These are phyloP conservation scores for Drosophila eohydei DNA, from an alignment of 2,888 invertebrate genomes.

Conservation along the genomic window DNA sequence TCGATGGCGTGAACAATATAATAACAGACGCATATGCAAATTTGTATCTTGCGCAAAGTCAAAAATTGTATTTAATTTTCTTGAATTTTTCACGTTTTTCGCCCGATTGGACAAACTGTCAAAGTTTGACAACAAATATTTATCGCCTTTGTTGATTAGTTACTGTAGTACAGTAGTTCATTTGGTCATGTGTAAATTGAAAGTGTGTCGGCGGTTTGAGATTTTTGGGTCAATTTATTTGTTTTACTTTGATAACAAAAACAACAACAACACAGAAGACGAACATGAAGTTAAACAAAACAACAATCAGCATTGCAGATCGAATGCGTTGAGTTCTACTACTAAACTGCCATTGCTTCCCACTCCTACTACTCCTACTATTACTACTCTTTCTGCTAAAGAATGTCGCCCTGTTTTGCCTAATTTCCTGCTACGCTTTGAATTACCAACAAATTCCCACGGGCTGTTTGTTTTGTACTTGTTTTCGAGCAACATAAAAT, in stretches of 20 bases:
- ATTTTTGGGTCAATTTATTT: constrained; percentile 45
- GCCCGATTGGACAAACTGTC: not conserved
- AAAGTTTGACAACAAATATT: not conserved
- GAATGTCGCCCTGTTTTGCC: constrained; percentile 34
- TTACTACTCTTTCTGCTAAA: constrained; percentile 7
- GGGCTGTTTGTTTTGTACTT: constrained; percentile 74
- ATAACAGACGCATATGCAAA: not conserved
- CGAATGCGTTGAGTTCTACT: constrained; percentile 15
- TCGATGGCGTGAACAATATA: constrained; percentile 2
- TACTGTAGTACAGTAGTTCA: constrained; percentile 13
- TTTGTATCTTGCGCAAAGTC: not conserved
- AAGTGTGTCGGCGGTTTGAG: constrained; percentile 16
- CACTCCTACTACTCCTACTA: not conserved
- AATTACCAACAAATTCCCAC: constrained; percentile 62
- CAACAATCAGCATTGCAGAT: constrained; percentile 19
- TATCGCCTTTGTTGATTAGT: not conserved
- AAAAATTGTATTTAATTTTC: not conserved
- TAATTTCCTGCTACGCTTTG: constrained; percentile 48
- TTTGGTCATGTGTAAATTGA: constrained; percentile 31
- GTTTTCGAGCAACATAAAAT: constrained; percentile 48
- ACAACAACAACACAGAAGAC: not conserved
- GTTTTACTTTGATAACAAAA: constrained; percentile 37
- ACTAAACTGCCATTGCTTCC: not conserved
- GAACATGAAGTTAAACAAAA: not conserved
- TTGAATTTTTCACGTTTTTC: not conserved